Conservation (phyloP, 2,888 invertebrate genomes). For the Chloromyia formosa region DNA sequence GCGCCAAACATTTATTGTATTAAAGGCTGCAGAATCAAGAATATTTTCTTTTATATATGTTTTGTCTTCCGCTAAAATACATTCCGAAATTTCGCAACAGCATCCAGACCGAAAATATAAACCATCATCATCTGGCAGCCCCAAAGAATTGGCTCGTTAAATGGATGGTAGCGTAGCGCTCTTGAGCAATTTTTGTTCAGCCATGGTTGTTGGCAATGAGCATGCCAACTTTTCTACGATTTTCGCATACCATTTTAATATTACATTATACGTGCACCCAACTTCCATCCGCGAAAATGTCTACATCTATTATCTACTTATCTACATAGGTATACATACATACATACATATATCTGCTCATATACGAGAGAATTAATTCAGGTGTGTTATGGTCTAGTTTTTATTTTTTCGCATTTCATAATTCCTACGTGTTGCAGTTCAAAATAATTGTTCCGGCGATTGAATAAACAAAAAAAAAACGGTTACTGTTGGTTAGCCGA, state of each 20-base stretch:
- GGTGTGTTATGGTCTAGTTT: slow-evolving; percentile 3
- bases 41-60: too few relatives aligned
- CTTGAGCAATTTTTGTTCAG: slow-evolving; percentile 14
- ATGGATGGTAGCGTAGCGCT: background rate
- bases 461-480: background rate
- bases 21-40: too few relatives aligned
- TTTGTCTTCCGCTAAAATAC: too few relatives aligned
- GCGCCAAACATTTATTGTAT: too few relatives aligned
- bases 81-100: too few relatives aligned
- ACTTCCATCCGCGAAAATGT: slow-evolving; percentile 1
- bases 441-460: background rate
- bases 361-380: background rate
- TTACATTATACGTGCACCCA: background rate
- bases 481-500: too few relatives aligned
- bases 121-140: background rate
- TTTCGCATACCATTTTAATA: slow-evolving; percentile 1
- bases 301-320: too few relatives aligned
- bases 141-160: background rate
- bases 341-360: too few relatives aligned
- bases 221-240: background rate
- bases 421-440: background rate
- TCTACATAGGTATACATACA: too few relatives aligned
- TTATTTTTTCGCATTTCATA: background rate
- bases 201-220: slow-evolving; percentile 24
- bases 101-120: too few relatives aligned